Base-by-base conservation (phyloP, 2,113 vertebrate species). In the Calidris pygmaea region DNA sequence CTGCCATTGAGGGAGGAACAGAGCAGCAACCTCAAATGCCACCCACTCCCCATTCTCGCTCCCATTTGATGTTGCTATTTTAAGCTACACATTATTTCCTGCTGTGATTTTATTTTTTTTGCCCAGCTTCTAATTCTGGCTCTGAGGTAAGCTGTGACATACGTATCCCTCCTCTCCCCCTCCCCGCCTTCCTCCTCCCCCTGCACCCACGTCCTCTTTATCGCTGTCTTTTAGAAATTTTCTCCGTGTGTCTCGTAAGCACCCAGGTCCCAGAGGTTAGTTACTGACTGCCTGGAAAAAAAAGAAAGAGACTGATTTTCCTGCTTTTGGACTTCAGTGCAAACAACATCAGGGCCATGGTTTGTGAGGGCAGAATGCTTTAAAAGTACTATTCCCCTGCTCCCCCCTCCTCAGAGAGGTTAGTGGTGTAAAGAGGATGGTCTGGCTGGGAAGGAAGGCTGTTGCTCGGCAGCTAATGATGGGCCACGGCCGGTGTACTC, bases 61-160 rank as follows among this genome's bases (percentile, higher is more conserved):
- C 97, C 95, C 97, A 94, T 98, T 97, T 90, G 95, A 97, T 85
- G 96, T 95, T 97, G 89, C 98, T 98, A 98, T 98, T 98, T 98
- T 97, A 91, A 97, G 98, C 94, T 93, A 95, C 98, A 85, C 97
- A 97, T 98, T 98, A 98, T 98, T 98, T 98, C 98, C 98, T 98
- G 97, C 98, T 98, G 97, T 98, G 98, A 98, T 98, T 98, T 98
- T 96, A 92, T 97, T 97, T 98, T 96, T 98, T 96, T 96, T 76
- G 91, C 93, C 95, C 96, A 93, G 97, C 97, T 98, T 98, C 98
- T 98, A 98, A 98, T 98, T 98, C 93, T 50, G 97, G 97, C 98
- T 98, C 97, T 98, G 98, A 98, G 98, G 98, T 98, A 98, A 98
- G 97, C 97, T 78, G 89, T 98, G 98, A 98, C 98, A 98, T 97